Base-by-base conservation (phyloP, 2,113 vertebrate species). In the Passer montanus region DNA sequence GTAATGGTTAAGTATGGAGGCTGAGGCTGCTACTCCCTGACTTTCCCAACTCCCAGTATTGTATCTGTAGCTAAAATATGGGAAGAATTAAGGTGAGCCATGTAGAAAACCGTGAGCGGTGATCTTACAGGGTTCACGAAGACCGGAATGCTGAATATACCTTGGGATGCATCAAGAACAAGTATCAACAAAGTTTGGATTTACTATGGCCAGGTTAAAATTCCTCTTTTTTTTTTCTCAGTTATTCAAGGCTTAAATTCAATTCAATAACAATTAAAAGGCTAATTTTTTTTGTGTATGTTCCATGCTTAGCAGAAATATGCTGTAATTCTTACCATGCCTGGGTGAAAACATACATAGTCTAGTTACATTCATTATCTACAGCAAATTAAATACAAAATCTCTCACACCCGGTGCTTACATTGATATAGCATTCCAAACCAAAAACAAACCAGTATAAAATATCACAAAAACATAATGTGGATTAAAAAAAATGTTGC, bases 331-430 rank as follows among this genome's bases (percentile, higher is more conserved):
- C 72, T 94, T 80, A 52, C n/a, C 5, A 28, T 70, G 47, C 35
- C 50, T 56, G 10, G 27, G 31, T 88, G 67, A 93, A 85, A 94
- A 73, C 10, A 20, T 55, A 33, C 33, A 46, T 52, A 41, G n/a
- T 77, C 27, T 77, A 55, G 63, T 83, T 90, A 44, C 56, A 52
- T 63, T 83, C 12, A 59, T 84, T 92, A 75, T 88, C 63, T 81
- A 47, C 41, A 81, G 27, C 24, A 95, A 90, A 80, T 74, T 60
- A 84, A 95, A 92, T 81, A 87, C 27, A 70, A 88, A 74, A 77
- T 74, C 22, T 85, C n/a, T 55, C 44, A 55, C 43, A 85, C 10
- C 28, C 26, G 50, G 30, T 72, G 24, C 33, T 84, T 88, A 24
- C 30, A 49, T 27, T 75, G 15, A 44, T 78, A 84, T 0, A 78